Base-by-base conservation (phyloP, 2,888 invertebrate species). In the Nudaria mundana region DNA sequence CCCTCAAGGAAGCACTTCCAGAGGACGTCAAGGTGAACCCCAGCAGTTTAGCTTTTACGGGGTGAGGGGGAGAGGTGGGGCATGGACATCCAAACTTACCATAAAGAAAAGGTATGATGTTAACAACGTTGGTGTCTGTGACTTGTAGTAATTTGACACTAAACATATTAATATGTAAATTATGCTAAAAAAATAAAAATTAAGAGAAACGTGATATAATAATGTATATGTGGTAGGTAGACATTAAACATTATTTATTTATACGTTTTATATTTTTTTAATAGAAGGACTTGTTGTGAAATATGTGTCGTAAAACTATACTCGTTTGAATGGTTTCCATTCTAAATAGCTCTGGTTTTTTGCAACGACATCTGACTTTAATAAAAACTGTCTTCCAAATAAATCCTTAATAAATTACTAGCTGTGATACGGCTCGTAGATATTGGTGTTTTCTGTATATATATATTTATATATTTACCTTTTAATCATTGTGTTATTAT, bases 331-430 rank as follows among this genome's bases (percentile, higher is more conserved):
- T 34, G 11, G 11, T 24, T 24, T 33, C 14, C 24, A 36, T 29
- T 22, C 20, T 30, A 40, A 37, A 15, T 37, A 16, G 28, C 26
- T 22, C 20, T 5, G 7, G 13, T 34, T 25, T 36, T 18, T 36
- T 25, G 16, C 26, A 18, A 30, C 23, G 28, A 28, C 31, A n/a
- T 33, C 22, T 32, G 1, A 11, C 5, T 12, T 23, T 25, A 6
- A 25, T 28, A 35, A 23, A 22, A 30, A 30, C 29, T 31, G 13
- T 30, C 30, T 37, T 31, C 37, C 12, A 30, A 25, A 37, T 37
- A 37, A 29, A 37, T 37, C 5, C 20, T 20, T 20, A 15, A 28
- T 13, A 37, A 32, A 40, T 40, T 40, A 29, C 34, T 25, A 24
- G 24, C 30, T 28, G 8, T 10, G 29, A 12, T 8, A 29, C 5